phyloP scores from a whole-genome alignment of 2,113 vertebrate species.

The Nycticebus coucang region DNA sequence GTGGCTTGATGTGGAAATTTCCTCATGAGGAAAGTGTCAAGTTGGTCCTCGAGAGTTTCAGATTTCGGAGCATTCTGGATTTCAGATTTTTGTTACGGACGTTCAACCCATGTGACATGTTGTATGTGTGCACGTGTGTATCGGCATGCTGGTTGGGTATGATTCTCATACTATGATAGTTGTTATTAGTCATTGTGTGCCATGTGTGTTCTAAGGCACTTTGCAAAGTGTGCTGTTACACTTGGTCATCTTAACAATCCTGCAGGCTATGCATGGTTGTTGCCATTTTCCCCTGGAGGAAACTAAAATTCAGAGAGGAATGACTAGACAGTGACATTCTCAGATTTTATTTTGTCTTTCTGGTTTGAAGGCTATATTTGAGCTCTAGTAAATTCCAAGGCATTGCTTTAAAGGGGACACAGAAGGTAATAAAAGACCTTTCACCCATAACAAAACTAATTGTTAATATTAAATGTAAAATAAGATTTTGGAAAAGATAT shows the following conservation, averaged over 20 bases:
- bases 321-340: background rate
- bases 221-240: background rate
- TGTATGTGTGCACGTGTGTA: rapidly evolving
- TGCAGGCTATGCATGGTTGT: background rate
- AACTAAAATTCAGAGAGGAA: background rate
- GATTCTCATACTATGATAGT: background rate
- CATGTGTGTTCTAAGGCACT: background rate
- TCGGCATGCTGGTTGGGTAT: background rate
- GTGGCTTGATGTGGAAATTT: background rate
- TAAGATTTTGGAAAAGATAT: background rate
- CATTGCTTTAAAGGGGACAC: background rate
- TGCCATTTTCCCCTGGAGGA: background rate
- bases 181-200: background rate
- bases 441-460: background rate
- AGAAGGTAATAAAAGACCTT: background rate
- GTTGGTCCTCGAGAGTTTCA: background rate
- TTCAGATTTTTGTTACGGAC: background rate
- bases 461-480: background rate
- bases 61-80: background rate
- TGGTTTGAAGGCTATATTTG: background rate
- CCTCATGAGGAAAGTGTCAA: background rate
- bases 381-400: background rate
- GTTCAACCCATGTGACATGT: background rate
- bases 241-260: background rate
- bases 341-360: background rate